Evolutionary conservation across 2,888 invertebrate species (phyloP), one percentile per base, ranked within the genome.

Genomic region (Villa cingulata): DNA sequence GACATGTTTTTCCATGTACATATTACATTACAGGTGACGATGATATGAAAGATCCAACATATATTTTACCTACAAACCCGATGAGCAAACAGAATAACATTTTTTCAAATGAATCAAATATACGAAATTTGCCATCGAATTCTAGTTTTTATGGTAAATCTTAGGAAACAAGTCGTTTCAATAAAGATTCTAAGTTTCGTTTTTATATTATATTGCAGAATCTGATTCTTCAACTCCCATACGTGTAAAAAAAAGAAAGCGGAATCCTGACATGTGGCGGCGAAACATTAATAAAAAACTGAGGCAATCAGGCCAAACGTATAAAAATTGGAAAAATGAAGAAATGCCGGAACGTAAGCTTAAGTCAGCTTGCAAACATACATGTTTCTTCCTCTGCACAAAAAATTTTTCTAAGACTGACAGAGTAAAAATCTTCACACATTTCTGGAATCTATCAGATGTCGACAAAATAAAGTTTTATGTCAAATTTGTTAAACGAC

Each of bases 231-330:
- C 12, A 10, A 37, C 6, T 18, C 6, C 37, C 3, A n/a, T 10
- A 37, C 2, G 9, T 6, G 37, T 37, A 17, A 37, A n/a, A 6
- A 37, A 37, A 10, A 7, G 37, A 37, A 37, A 37, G 12, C 7
- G 17, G 6, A 37, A 37, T n/a, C 18, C 37, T 16, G 9, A 37
- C 10, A 10, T 37, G 10, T 37, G 37, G 37, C 6, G 17, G 18
- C 37, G 17, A 17, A 37, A 17, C 12, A 37, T 37, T 17, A 37
- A 37, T 9, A 16, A 37, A 37, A n/a, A 18, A 18, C 37, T 37
- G 17, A 36, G 41, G 37, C 37, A 46, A 46, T 41, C 41, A 27
- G 41, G 46, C 41, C 39, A 46, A 37, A 37, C 20, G 19, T 20
- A 37, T 37, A 23, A 41, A 37, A 46, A 41, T 41, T 34, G 41